These are phyloP conservation scores for Oligia strigilis DNA, from an alignment of 2,888 invertebrate species.

Conservation along the genomic window DNA sequence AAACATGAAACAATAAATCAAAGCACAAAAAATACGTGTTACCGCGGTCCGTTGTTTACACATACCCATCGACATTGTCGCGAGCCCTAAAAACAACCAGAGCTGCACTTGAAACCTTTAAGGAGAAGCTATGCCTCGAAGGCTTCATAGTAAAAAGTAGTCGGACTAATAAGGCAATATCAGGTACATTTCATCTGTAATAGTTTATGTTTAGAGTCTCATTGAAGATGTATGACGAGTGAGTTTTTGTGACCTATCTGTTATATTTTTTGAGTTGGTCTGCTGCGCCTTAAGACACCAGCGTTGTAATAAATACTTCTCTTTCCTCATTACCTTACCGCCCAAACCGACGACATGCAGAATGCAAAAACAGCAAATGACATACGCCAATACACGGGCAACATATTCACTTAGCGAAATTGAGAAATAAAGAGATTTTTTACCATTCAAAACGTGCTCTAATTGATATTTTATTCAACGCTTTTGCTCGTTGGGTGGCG, in stretches of 20 bases:
- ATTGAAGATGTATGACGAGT: constrained; percentile 46
- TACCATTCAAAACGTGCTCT: constrained; percentile 84
- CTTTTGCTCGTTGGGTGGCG: constrained; percentile 88
- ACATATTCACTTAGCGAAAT: constrained; percentile 87
- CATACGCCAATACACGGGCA: constrained; percentile 82
- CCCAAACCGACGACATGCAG: constrained; percentile 83
- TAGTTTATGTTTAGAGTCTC: constrained; percentile 58
- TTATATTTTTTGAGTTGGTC: constrained; percentile 41
- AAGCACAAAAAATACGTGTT: constrained; percentile 89
- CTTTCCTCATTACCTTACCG: constrained; percentile 88
- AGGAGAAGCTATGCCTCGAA: constrained; percentile 72
- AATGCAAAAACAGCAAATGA: constrained; percentile 88
- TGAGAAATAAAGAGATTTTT: constrained; percentile 87
- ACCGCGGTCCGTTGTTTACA: constrained; percentile 87
- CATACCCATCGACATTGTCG: constrained; percentile 85
- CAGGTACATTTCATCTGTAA: constrained; percentile 58
- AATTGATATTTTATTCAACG: constrained; percentile 90
- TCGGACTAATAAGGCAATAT: constrained; percentile 55
- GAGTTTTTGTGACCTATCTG: constrained; percentile 40
- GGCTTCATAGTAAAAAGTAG: constrained; percentile 55
- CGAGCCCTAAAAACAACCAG: constrained; percentile 77
- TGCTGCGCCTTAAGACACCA: constrained; percentile 73
- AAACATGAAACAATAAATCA: constrained; percentile 89
- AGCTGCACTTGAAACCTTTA: constrained; percentile 74
- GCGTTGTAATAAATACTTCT: constrained; percentile 85